phyloP scores from a whole-genome alignment of 2,888 invertebrate species.

The Meiosimyza decipiens region DNA sequence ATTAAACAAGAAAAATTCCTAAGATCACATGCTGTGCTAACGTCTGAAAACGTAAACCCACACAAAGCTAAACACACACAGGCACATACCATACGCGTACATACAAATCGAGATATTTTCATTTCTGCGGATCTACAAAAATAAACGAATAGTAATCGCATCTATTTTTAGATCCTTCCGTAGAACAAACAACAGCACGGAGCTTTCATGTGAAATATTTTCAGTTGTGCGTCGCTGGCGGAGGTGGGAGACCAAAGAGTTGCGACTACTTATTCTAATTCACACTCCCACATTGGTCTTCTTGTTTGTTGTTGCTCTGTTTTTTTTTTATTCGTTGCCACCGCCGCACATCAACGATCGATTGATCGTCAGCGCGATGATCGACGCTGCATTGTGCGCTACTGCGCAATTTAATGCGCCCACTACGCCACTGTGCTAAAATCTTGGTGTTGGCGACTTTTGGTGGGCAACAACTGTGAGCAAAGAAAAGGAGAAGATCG shows the following conservation, averaged over 20 bases:
- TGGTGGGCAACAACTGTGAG: not conserved
- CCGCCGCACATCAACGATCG: constrained; percentile 41
- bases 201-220: constrained; percentile 21
- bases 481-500: not conserved
- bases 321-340: constrained; percentile 50
- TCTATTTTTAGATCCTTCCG: constrained; percentile 38
- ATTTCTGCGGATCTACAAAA: constrained; percentile 17
- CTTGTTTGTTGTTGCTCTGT: constrained; percentile 40
- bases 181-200: constrained; percentile 29
- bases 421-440: not conserved
- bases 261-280: constrained; percentile 7
- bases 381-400: not conserved
- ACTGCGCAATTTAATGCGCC: constrained; percentile 3
- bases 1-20: constrained; percentile 7
- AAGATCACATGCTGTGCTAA: constrained; percentile 28
- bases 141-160: constrained; percentile 31
- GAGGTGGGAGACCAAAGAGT: constrained; percentile 8
- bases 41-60: not conserved
- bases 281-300: too few species aligned
- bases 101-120: too few species aligned
- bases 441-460: not conserved
- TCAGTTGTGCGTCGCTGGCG: constrained; percentile 11
- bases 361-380: not conserved
- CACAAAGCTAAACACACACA: not conserved
- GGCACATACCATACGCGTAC: not conserved